These are phyloP conservation scores for Coronaproctus castanopsis DNA, from an alignment of 2,888 invertebrate species.

Conservation along the genomic window DNA sequence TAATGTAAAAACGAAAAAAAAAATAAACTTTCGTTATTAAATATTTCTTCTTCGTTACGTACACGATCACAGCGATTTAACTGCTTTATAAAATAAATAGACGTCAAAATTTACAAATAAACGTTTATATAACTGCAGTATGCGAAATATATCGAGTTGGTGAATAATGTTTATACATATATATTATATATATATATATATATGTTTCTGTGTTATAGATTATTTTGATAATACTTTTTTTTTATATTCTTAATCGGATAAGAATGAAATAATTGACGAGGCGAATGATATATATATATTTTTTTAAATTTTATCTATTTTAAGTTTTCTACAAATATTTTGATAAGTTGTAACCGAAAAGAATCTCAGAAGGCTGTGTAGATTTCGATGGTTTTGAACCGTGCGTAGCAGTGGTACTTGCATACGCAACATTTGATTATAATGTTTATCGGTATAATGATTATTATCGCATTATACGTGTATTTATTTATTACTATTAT, in stretches of 20 bases:
- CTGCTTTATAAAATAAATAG: no score
- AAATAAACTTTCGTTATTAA: no score
- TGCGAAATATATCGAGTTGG: neutral
- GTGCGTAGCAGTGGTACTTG: neutral
- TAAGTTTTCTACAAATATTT: neutral
- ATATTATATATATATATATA: neutral
- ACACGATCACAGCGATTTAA: no score
- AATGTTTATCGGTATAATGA: neutral
- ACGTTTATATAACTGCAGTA: neutral
- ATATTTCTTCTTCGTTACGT: no score
- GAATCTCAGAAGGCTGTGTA: neutral
- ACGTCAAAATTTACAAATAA: neutral
- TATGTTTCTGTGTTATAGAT: neutral
- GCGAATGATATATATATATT: no score
- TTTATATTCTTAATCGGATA: no score
- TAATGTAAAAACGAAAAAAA: no score
- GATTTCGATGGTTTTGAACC: neutral
- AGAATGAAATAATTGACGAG: no score
- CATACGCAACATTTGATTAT: neutral
- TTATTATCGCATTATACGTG: neutral
- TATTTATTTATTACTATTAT: neutral
- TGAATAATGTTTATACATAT: neutral
- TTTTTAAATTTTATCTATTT: no score
- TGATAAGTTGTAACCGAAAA: neutral
- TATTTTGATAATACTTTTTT: no score